These are phyloP conservation scores for Saturnia pavonia DNA, from an alignment of 2,888 invertebrate species.

Conservation along the genomic window DNA sequence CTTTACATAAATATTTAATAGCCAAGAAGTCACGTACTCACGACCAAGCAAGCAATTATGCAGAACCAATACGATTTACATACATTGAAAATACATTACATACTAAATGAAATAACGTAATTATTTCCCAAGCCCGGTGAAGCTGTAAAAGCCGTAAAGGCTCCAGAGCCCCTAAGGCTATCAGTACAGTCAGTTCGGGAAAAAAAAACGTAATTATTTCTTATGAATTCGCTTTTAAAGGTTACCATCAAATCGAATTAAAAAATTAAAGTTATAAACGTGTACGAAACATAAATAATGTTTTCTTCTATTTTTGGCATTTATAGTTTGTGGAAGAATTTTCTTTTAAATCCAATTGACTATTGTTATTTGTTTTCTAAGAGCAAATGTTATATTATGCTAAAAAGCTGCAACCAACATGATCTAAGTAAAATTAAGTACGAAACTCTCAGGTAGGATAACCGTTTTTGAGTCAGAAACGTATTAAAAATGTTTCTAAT, in stretches of 20 bases:
- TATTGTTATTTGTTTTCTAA: background rate
- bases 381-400: background rate
- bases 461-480: background rate
- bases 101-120: background rate
- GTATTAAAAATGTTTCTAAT: background rate
- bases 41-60: conserved; percentile 10
- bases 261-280: background rate
- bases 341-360: too few species aligned
- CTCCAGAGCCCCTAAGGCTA: too few species aligned
- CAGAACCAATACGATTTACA: conserved; percentile 10
- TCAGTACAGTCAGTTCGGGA: too few species aligned
- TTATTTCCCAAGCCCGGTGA: too few species aligned
- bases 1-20: conserved; percentile 28
- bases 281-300: background rate
- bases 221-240: background rate
- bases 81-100: conserved; percentile 11
- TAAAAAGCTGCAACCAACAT: background rate
- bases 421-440: background rate
- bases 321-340: background rate
- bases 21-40: conserved; percentile 33
- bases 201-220: background rate
- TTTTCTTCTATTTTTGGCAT: background rate
- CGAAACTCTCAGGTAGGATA: background rate
- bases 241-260: background rate
- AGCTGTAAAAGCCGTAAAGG: too few species aligned